Percentiles rank a stretch among this genome's conserved stretches.
These are phyloP conservation scores for Stratiomys singularior DNA, from an alignment of 2,888 invertebrate genomes.

Conservation along the genomic window DNA sequence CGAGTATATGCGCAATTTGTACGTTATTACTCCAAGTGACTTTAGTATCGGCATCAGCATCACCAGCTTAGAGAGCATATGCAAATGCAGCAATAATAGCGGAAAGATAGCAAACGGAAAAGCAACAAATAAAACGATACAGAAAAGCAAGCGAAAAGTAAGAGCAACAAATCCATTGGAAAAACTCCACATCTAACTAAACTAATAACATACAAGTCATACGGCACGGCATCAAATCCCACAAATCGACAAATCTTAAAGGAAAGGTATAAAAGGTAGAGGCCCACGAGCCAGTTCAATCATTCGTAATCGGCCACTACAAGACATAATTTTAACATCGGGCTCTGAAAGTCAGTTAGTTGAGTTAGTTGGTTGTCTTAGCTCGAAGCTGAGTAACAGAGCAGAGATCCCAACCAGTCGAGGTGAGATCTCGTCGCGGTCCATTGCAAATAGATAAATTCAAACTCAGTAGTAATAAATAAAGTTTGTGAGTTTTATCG, in stretches of 20 bases:
- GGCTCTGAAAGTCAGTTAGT: conserved; percentile 32
- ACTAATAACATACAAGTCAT: conserved; percentile 23
- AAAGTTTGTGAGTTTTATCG: conserved; percentile 9
- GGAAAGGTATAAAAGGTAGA: conserved; percentile 52
- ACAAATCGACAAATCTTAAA: conserved; percentile 40
- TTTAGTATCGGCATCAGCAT: neutral
- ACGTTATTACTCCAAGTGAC: neutral
- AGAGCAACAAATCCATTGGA: conserved; percentile 39
- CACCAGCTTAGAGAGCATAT: neutral
- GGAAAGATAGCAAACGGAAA: neutral
- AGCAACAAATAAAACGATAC: conserved; percentile 8
- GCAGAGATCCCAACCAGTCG: conserved; percentile 35
- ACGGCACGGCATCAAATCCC: conserved; percentile 40
- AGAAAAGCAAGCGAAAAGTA: conserved; percentile 26
- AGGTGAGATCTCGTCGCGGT: conserved; percentile 3
- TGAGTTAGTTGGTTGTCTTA: conserved; percentile 2
- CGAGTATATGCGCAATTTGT: neutral
- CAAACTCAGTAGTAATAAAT: neutral
- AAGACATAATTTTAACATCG: conserved; percentile 16
- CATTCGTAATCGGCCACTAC: conserved; percentile 47
- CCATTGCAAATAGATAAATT: neutral
- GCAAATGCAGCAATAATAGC: conserved; percentile 25
- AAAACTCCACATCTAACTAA: conserved; percentile 20
- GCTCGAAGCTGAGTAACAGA: conserved; percentile 37
- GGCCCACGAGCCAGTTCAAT: conserved; percentile 45